A percentile compares a stretch with the other conserved stretches of the same genome.
phyloP scores from a whole-genome alignment of 2,797 vertebrate species.

The Ibycter americanus region DNA sequence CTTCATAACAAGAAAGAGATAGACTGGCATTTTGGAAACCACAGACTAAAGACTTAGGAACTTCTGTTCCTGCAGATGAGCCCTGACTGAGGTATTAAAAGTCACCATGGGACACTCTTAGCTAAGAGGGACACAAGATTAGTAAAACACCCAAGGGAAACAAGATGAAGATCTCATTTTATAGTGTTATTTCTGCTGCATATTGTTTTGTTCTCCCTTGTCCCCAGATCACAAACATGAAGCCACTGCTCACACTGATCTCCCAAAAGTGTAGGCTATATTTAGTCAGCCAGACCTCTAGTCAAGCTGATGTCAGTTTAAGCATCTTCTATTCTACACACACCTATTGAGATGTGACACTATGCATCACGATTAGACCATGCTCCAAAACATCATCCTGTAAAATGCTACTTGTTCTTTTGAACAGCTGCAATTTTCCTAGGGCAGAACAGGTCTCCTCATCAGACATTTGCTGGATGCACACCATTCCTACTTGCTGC shows the following conservation, averaged over 20 bases:
- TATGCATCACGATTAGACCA: background rate
- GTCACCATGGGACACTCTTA: background rate
- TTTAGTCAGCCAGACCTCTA: background rate
- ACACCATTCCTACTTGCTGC: background rate
- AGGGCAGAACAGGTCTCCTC: background rate
- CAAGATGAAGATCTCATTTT: background rate
- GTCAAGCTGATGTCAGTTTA: background rate
- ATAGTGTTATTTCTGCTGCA: background rate
- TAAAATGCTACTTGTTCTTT: background rate
- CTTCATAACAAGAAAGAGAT: background rate
- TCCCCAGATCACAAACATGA: background rate
- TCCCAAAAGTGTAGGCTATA: background rate
- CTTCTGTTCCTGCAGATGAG: background rate
- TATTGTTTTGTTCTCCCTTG: background rate
- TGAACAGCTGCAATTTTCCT: background rate
- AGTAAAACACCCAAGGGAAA: background rate
- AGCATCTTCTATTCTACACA: background rate
- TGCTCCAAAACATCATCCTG: background rate
- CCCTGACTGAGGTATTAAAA: background rate
- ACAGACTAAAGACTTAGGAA: background rate
- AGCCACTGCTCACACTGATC: background rate
- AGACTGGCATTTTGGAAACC: background rate
- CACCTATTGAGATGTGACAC: background rate
- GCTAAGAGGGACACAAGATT: background rate
- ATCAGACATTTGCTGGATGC: background rate